Percentiles rank a stretch among this genome's conserved stretches.
phyloP scores from a whole-genome alignment of 2,113 vertebrate genomes.

The Budorcas taxicolor region DNA sequence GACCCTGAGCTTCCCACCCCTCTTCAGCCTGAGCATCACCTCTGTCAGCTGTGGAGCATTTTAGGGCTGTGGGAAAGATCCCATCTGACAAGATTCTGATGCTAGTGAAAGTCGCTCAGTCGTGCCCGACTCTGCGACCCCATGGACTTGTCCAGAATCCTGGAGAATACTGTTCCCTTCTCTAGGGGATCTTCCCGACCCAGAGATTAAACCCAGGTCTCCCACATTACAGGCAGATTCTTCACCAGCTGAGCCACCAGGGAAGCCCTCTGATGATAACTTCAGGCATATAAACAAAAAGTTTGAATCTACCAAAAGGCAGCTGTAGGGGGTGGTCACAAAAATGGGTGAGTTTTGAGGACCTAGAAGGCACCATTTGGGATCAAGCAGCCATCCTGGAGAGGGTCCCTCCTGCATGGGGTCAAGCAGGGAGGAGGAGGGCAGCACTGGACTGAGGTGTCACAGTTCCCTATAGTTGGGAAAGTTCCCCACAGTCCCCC shows the following conservation, averaged over 20 bases:
- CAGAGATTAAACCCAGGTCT: not conserved
- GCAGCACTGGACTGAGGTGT: not conserved
- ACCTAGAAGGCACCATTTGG: not conserved
- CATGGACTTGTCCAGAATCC: not conserved
- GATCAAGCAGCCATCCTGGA: not conserved
- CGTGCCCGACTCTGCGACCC: rapidly evolving
- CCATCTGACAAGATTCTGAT: not conserved
- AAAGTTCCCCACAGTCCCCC: not conserved
- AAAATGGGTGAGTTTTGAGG: not conserved
- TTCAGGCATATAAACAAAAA: not conserved
- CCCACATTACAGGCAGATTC: not conserved
- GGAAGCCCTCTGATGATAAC: not conserved
- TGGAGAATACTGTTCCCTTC: not conserved
- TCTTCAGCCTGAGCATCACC: not conserved
- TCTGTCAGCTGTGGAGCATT: not conserved
- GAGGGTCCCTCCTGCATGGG: not conserved
- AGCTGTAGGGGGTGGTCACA: not conserved
- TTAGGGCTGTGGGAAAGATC: not conserved
- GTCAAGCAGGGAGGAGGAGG: not conserved
- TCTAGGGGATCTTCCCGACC: not conserved
- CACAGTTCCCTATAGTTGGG: not conserved
- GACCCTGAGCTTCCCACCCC: not conserved
- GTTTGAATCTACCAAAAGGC: not conserved
- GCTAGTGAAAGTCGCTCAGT: not conserved
- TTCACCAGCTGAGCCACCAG: not conserved